Percentiles rank a stretch among this genome's conserved stretches.
These are phyloP conservation scores for Emydocephalus ijimae DNA, from an alignment of 2,113 vertebrate genomes.

Conservation along the genomic window DNA sequence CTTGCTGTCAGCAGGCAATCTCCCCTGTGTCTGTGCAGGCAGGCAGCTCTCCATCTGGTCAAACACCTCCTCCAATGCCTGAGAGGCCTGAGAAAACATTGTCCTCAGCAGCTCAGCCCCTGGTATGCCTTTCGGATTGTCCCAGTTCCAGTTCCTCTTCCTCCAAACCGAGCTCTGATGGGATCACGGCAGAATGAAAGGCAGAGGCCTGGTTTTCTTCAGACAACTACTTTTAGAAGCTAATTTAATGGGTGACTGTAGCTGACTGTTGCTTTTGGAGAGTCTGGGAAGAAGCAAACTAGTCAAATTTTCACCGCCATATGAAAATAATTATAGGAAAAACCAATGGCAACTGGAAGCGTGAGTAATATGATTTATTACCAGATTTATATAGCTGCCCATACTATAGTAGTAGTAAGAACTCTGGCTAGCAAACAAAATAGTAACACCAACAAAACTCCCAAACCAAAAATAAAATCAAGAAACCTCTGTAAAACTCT, in stretches of 20 bases:
- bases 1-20: too few species aligned
- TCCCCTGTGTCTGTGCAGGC: too few species aligned
- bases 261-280: neutral
- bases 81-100: too few species aligned
- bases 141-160: too few species aligned
- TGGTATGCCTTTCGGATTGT: too few species aligned
- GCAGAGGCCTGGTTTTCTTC: neutral
- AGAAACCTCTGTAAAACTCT: neutral
- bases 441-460: neutral
- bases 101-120: too few species aligned
- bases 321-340: neutral
- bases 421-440: neutral
- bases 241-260: neutral
- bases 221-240: neutral
- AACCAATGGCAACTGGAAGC: neutral
- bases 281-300: neutral
- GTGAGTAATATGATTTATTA: neutral
- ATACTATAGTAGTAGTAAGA: neutral
- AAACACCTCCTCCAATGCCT: too few species aligned
- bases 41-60: too few species aligned
- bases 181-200: neutral
- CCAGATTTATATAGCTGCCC: neutral
- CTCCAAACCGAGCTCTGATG: too few species aligned
- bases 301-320: neutral
- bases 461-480: neutral